phyloP scores from a whole-genome alignment of 37 sponge, comb jelly and placozoan genomes.

The Spongia lamella region DNA sequence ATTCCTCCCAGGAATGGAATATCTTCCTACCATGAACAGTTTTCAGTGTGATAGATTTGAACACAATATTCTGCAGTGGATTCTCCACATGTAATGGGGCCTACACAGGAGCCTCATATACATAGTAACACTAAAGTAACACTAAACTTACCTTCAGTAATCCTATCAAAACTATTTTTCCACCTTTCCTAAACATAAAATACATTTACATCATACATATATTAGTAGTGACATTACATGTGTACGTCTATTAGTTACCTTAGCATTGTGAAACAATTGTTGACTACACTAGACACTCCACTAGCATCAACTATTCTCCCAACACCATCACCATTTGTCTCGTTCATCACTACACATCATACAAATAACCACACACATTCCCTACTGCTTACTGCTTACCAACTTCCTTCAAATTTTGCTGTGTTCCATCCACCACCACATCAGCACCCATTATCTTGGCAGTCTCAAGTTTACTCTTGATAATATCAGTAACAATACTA shows the following conservation, averaged over 20 bases:
- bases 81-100: conserved; percentile 74
- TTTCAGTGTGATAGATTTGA: conserved; percentile 76
- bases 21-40: conserved; percentile 90
- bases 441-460: conserved; percentile 82
- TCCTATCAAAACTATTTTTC: conserved; percentile 69
- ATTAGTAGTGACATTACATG: not conserved
- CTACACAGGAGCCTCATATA: conserved; percentile 5
- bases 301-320: conserved; percentile 84
- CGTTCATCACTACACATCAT: conserved; percentile 54
- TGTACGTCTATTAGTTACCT: conserved; percentile 35
- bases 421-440: conserved; percentile 68
- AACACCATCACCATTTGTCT: conserved; percentile 83
- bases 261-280: conserved; percentile 68
- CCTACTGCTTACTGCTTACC: not conserved
- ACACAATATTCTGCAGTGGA: conserved; percentile 67
- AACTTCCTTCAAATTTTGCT: conserved; percentile 60
- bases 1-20: conserved; percentile 83
- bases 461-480: conserved; percentile 53
- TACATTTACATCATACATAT: not conserved
- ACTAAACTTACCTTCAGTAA: conserved; percentile 59
- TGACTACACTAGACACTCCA: conserved; percentile 65
- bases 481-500: conserved; percentile 75
- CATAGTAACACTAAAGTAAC: not conserved
- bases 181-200: conserved; percentile 64
- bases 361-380: not conserved